Conservation (phyloP, 2,888 invertebrate genomes). For the Cephus nigrinus region DNA sequence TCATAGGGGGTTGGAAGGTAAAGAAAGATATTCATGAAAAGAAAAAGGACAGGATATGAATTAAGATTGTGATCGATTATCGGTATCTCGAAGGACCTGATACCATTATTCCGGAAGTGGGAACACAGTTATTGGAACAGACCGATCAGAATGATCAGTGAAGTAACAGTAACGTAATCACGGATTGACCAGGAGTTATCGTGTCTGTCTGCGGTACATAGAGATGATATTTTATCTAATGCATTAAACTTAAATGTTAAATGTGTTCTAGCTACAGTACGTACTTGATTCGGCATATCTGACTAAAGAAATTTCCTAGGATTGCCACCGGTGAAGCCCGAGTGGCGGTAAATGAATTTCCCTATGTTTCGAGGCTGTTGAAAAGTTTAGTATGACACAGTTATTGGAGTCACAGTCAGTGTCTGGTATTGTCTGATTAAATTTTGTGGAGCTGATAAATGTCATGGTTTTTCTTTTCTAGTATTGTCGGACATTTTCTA, state of each 20-base stretch:
- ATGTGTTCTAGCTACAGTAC: slow-evolving; percentile 20
- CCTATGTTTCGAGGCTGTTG: too few relatives aligned
- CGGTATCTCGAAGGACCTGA: background rate
- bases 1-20: too few relatives aligned
- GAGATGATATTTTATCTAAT: background rate
- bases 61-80: background rate
- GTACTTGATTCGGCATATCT: slow-evolving; percentile 25
- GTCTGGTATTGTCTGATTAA: too few relatives aligned
- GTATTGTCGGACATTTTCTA: too few relatives aligned
- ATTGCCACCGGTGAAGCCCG: too few relatives aligned
- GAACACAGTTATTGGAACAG: background rate
- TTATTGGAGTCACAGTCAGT: too few relatives aligned
- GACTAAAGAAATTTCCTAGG: background rate
- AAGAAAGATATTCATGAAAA: too few relatives aligned
- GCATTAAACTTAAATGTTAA: slow-evolving; percentile 24
- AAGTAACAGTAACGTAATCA: background rate
- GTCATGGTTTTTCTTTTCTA: too few relatives aligned
- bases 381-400: too few relatives aligned
- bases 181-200: background rate
- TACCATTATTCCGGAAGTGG: background rate
- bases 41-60: too few relatives aligned
- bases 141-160: background rate
- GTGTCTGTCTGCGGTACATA: background rate
- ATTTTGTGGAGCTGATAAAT: too few relatives aligned
- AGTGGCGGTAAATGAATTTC: too few relatives aligned